Base-by-base conservation (phyloP, 2,797 vertebrate species). In the Betta splendens region DNA sequence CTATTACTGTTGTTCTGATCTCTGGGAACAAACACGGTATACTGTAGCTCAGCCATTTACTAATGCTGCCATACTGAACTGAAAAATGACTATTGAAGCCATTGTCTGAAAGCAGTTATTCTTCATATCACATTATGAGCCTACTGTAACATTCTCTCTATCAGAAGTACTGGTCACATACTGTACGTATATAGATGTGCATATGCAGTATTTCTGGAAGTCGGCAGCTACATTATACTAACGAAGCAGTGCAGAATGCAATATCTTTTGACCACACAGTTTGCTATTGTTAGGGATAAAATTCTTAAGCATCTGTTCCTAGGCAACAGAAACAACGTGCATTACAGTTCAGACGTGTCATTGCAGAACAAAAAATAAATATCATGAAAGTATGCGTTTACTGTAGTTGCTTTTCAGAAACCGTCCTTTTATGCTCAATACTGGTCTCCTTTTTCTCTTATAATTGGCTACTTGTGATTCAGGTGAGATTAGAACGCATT, bases 301-400 rank as follows among this genome's bases (percentile, higher is more conserved):
- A 82, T 73, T 25, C 75, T 79, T 78, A 84, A 74, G 57, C 54
- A 77, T 61, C 46, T 6, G 84, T 87, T 81, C 84, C 87, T 51
- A 83, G 78, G 87, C 87, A 87, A 87, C 87, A 87, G 59, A 69
- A 83, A 16, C 42, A 50, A 43, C 66, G 62, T 60, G 64, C 54
- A 36, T 67, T 65, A 39, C 42, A 72, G 63, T 45, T 60, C 38
- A 64, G 43, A 50, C 64, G 37, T 57, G 29, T 67, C n/a, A 48
- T 65, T 72, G 72, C 40, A 61, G 53, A 48, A 58, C 28, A 18
- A 18, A 73, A n/a, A 66, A 66, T 51, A 48, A 61, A 72, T 66
- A 62, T 39, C 15, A 62, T 39, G 2, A 60, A 57, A 71, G 49
- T 25, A 44, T 49, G 15, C 42, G 39, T 57, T 60, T 52, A 33